These are phyloP conservation scores for Drosophila nasuta DNA, from an alignment of 1,140 invertebrate genomes.

Conservation along the genomic window DNA sequence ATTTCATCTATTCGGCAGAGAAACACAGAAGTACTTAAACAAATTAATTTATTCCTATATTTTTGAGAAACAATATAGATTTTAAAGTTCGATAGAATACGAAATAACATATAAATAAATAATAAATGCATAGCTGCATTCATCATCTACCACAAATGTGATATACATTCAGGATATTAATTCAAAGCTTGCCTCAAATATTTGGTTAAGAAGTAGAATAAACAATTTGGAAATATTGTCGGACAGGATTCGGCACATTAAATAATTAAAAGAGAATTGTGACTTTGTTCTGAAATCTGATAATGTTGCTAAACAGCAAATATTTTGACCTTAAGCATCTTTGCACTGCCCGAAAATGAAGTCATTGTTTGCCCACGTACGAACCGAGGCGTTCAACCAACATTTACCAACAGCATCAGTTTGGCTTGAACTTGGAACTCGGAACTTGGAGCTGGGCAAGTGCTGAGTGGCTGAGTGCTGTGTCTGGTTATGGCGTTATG, in stretches of 20 bases:
- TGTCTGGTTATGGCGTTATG: slow-evolving; percentile 20
- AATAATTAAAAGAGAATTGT: not conserved
- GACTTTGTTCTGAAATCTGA: slow-evolving; percentile 2
- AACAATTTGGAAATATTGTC: too few species aligned
- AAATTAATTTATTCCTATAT: too few species aligned
- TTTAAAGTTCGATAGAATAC: too few species aligned
- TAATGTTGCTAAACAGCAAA: slow-evolving; percentile 22
- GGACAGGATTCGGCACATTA: not conserved
- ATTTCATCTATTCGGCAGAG: not conserved
- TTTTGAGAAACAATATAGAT: too few species aligned
- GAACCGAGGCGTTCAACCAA: slow-evolving; percentile 11
- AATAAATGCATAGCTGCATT: too few species aligned
- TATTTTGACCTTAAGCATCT: slow-evolving; percentile 12
- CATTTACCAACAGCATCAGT: slow-evolving; percentile 27
- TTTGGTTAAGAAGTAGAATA: too few species aligned
- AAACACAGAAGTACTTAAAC: not conserved
- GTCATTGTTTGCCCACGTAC: slow-evolving; percentile 29
- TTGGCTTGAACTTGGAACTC: slow-evolving; percentile 3
- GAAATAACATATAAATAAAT: too few species aligned
- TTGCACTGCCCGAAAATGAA: slow-evolving; percentile 20
- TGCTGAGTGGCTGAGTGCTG: slow-evolving; percentile 12
- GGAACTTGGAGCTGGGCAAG: not conserved
- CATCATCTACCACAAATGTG: too few species aligned
- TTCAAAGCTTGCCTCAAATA: too few species aligned
- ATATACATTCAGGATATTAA: too few species aligned